phyloP scores from a whole-genome alignment of 2,888 invertebrate species.

The Muschampia plurimacula region DNA sequence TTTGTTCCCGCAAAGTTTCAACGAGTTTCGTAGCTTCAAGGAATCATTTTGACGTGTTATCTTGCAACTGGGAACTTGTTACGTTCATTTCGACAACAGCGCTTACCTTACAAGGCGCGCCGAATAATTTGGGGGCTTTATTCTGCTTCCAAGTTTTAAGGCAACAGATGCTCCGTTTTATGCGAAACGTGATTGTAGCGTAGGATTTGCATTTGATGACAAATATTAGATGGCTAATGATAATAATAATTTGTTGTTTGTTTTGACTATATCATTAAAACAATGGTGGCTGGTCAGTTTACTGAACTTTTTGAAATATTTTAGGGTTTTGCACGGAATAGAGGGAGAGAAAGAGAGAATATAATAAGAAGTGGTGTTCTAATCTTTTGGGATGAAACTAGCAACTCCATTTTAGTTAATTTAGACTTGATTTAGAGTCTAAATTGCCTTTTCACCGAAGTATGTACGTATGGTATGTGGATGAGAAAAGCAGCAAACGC shows the following conservation, averaged over 20 bases:
- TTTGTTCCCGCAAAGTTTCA: conserved; percentile 35
- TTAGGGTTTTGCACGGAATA: no score
- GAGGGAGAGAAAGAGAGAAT: no score
- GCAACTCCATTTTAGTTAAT: no score
- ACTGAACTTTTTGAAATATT: background rate
- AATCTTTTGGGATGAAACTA: no score
- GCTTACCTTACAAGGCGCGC: conserved; percentile 27
- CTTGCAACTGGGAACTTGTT: conserved; percentile 32
- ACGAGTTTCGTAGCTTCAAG: conserved; percentile 38
- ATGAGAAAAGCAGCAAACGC: no score
- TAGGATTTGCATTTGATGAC: conserved; percentile 21
- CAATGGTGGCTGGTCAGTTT: background rate
- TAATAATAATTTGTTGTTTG: conserved; percentile 1
- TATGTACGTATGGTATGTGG: no score
- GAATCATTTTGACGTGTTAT: conserved; percentile 38
- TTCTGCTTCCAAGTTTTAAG: conserved; percentile 30
- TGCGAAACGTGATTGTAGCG: conserved; percentile 7
- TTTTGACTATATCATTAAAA: background rate
- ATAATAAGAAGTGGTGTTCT: no score
- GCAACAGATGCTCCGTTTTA: conserved; percentile 24
- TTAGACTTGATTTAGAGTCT: no score
- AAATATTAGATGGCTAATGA: conserved; percentile 15
- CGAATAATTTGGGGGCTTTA: conserved; percentile 23
- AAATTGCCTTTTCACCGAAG: no score
- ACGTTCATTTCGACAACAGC: conserved; percentile 36